Base-by-base conservation (phyloP, 2,888 invertebrate genomes). In the Morinoia aosen region DNA sequence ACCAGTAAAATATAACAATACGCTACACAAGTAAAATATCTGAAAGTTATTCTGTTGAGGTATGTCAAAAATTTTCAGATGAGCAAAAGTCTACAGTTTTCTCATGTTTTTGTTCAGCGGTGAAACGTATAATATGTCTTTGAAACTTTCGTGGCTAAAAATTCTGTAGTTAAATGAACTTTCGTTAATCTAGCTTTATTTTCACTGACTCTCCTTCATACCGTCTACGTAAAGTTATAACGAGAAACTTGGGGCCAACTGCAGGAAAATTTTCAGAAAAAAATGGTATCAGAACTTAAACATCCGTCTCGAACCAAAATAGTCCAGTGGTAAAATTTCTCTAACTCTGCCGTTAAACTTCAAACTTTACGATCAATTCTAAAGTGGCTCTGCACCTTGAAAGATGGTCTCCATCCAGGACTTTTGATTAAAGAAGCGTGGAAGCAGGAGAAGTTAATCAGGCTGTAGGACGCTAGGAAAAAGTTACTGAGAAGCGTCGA, bases 401-500 rank as follows among this genome's bases (percentile, higher is more conserved):
- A 97, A 14, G 97, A 97, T 39, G 97, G 97, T 96, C 97, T 97
- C 97, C 97, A 97, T 95, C 97, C 98, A 39, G 97, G 97, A 39
- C 97, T 97, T 95, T 97, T 97, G 8, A 97, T 97, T 96, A 97
- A 97, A 16, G 97, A 97, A 33, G 97, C 97, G 96, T 98, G 98
- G 97, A 98, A 98, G 95, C 97, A 97, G 12, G 98, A 97, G 97
- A 97, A 98, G 97, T 98, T 98, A 97, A 98, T 97, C 64, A 98
- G 97, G 94, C 97, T 97, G 97, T 98, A 98, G 5, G 98, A 97
- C 95, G 97, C 97, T 95, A 98, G 97, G 97, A 97, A 98, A 97
- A 98, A 98, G 97, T 98, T 98, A 90, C 97, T 97, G 95, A 98
- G 97, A 93, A 98, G 97, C 25, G 97, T 97, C 56, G 98, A 97